phyloP scores from a whole-genome alignment of 2,113 vertebrate species.

The Anolis sagrei region DNA sequence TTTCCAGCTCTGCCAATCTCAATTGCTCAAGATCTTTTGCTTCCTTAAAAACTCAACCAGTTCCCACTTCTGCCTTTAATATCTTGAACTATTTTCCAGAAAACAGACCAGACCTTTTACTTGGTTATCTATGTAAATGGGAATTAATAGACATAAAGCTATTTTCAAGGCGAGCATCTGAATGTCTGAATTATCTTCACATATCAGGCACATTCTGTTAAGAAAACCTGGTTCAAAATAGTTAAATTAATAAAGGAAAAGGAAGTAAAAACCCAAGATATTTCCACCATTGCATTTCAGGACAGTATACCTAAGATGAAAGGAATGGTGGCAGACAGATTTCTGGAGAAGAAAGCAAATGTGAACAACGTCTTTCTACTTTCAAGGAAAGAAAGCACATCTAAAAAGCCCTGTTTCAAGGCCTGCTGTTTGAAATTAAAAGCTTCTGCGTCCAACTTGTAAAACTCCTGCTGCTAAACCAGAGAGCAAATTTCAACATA shows the following conservation, averaged over 20 bases:
- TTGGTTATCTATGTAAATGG: too few species aligned
- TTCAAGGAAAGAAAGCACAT: constrained; percentile 1
- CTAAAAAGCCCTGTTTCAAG: constrained; percentile 60
- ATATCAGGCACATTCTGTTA: background rate
- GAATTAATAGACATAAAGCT: background rate
- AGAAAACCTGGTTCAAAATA: background rate
- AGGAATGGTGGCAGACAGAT: constrained; percentile 50
- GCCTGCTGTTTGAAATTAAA: constrained; percentile 76
- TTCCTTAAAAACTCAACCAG: background rate
- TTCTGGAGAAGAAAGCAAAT: constrained; percentile 52
- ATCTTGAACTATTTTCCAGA: background rate
- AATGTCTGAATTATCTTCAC: background rate
- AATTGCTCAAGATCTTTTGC: background rate
- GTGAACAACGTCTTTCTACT: constrained; percentile 56
- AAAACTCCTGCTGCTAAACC: constrained; percentile 50
- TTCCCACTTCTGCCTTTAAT: background rate
- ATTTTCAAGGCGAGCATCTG: background rate
- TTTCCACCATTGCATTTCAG: constrained; percentile 29
- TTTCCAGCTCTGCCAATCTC: background rate
- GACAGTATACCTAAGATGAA: constrained; percentile 43
- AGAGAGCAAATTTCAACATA: constrained; percentile 40
- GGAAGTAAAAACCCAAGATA: background rate
- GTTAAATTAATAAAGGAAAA: background rate
- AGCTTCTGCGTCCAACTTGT: constrained; percentile 44
- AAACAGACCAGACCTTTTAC: background rate